Conservation (phyloP, 2,888 invertebrate genomes). For the Reticulitermes lucifugus region DNA sequence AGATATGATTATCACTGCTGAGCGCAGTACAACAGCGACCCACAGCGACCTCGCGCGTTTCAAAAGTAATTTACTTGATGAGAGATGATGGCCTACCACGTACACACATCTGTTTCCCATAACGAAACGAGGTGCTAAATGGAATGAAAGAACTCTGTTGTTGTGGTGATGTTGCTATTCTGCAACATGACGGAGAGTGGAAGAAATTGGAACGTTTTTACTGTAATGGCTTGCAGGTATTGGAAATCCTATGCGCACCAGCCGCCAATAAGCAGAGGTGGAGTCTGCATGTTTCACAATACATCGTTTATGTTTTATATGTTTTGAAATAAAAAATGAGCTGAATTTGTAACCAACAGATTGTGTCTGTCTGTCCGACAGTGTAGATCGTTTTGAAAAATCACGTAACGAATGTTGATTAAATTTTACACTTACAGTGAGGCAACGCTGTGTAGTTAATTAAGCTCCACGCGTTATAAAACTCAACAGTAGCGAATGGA, state of each 20-base stretch:
- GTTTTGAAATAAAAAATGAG: no score
- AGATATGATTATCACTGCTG: background rate
- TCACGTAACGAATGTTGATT: no score
- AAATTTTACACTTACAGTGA: no score
- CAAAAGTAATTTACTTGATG: slow-evolving; percentile 29
- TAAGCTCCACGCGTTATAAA: no score
- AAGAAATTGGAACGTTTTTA: background rate
- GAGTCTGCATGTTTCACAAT: no score
- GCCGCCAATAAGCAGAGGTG: background rate
- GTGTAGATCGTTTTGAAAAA: no score
- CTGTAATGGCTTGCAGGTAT: background rate
- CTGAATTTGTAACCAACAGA: no score
- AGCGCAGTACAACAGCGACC: slow-evolving; percentile 17
- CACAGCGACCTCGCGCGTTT: slow-evolving; percentile 17
- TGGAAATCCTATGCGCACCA: background rate
- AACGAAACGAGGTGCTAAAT: slow-evolving; percentile 34
- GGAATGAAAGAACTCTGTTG: slow-evolving; percentile 12
- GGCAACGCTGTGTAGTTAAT: no score
- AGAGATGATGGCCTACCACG: background rate
- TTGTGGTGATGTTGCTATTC: background rate
- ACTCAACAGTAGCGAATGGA: no score
- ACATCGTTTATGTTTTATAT: no score
- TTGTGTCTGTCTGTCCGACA: no score
- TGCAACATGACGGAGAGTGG: background rate
- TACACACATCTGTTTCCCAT: slow-evolving; percentile 17